Evolutionary conservation across 1,140 invertebrate genomes (phyloP), one percentile per base, ranked within the genome.

Genomic region (Parasteatoda tepidariorum): DNA sequence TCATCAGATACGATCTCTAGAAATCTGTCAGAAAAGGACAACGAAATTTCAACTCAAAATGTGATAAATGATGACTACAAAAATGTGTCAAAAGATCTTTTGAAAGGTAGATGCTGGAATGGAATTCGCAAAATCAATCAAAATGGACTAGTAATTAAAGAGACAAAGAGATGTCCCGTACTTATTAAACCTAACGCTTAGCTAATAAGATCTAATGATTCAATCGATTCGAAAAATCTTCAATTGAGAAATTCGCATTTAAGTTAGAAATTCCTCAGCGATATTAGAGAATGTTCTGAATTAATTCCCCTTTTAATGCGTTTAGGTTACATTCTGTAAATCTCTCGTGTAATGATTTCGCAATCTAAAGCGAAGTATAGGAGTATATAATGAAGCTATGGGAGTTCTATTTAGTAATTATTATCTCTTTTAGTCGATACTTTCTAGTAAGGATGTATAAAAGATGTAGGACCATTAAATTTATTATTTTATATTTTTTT

Each of bases 171-270:
- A 33, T 57, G 18, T n/a, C 54, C 1, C n/a, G 57, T 41, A n/a
- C 28, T 48, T 75, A 33, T 38, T 68, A 67, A 54, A 68, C 48
- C 30, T 33, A 18, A 30, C n/a, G 48, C 31, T 38, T 33, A 68
- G 48, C 76, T 68, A 79, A 79, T 68, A 61, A 67, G 71, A 67
- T 68, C 64, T 68, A 79, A 79, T 79, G 62, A 33, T 61, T 79
- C 68, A 79, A 79, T 79, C 76, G 76, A 79, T 79, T 79, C 62
- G 24, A 64, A 66, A 76, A 64, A 66, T 76, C 57, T 48, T 22
- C 48, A 22, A 64, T 18, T 34, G n/a, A 9, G n/a, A 31, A 71
- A 54, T 55, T 33, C 48, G 41, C 22, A 68, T 48, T 48, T 38
- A 48, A 68, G 41, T 15, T 9, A 9, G n/a, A 18, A 34, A 68